A percentile compares a stretch with the other conserved stretches of the same genome.
phyloP scores from a whole-genome alignment of 1,140 invertebrate species.

The Pogonomyrmex barbatus region DNA sequence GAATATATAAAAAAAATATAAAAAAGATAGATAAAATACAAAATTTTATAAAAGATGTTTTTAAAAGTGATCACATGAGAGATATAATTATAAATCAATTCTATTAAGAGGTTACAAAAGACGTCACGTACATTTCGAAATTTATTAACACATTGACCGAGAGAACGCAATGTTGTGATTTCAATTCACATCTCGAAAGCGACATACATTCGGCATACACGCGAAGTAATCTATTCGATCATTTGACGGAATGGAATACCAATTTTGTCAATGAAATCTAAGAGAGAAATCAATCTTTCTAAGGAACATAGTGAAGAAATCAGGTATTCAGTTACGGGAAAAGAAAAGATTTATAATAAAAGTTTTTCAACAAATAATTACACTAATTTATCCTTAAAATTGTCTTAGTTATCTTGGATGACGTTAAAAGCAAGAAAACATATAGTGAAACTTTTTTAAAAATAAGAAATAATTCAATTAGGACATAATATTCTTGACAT shows the following conservation, averaged over 20 bases:
- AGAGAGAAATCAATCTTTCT: slow-evolving; percentile 6
- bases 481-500: no score
- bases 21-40: background rate
- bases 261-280: slow-evolving; percentile 32
- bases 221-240: slow-evolving; percentile 15
- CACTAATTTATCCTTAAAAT: no score
- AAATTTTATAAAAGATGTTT: slow-evolving; percentile 4
- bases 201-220: slow-evolving; percentile 7
- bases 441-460: no score
- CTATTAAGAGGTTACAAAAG: background rate
- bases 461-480: no score
- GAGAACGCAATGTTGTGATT: slow-evolving; percentile 41
- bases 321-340: background rate
- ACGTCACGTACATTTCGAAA: background rate
- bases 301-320: background rate
- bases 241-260: slow-evolving; percentile 21
- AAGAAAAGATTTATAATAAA: slow-evolving; percentile 3
- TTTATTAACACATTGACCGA: slow-evolving; percentile 30
- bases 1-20: background rate
- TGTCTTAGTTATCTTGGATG: no score
- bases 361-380: background rate
- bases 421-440: no score
- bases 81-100: background rate
- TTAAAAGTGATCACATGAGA: background rate
- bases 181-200: slow-evolving; percentile 38